Evolutionary conservation across 1,140 invertebrate genomes (phyloP).

Genomic region (Trachymyrmex cornetzi): DNA sequence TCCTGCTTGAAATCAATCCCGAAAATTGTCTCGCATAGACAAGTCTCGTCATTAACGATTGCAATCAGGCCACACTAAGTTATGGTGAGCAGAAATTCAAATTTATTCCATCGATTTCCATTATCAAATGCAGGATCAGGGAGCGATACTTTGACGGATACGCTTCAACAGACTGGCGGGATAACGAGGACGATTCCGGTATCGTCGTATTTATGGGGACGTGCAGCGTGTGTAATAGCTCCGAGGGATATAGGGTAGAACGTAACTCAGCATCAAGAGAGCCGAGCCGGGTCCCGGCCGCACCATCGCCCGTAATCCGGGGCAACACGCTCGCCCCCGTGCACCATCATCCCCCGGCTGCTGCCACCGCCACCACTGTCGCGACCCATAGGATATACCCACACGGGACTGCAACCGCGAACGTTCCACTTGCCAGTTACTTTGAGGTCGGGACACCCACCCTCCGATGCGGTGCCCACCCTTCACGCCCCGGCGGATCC

Average conservation of each 20-base stretch:
- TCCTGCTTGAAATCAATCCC: neutral
- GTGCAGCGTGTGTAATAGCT: constrained; percentile 79
- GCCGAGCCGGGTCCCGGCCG: constrained; percentile 49
- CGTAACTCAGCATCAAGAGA: constrained; percentile 83
- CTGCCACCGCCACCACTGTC: neutral
- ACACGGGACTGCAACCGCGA: constrained; percentile 63
- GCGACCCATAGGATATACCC: constrained; percentile 78
- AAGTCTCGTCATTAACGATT: neutral
- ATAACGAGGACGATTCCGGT: constrained; percentile 49
- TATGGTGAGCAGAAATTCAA: neutral
- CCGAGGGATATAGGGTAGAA: constrained; percentile 80
- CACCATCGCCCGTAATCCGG: constrained; percentile 80
- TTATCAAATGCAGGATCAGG: constrained; percentile 27
- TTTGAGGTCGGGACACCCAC: constrained; percentile 72
- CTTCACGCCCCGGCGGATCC: constrained; percentile 33
- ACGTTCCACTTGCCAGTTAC: constrained; percentile 78
- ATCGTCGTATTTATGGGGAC: constrained; percentile 79
- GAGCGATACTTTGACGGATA: constrained; percentile 57
- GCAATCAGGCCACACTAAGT: neutral
- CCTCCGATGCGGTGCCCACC: constrained; percentile 8
- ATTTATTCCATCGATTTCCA: constrained; percentile 16
- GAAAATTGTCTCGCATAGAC: neutral
- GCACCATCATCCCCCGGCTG: constrained; percentile 38
- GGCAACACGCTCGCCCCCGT: constrained; percentile 75
- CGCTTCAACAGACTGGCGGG: constrained; percentile 30